phyloP scores from a whole-genome alignment of 2,797 vertebrate genomes.

The Uromys caudimaculatus region DNA sequence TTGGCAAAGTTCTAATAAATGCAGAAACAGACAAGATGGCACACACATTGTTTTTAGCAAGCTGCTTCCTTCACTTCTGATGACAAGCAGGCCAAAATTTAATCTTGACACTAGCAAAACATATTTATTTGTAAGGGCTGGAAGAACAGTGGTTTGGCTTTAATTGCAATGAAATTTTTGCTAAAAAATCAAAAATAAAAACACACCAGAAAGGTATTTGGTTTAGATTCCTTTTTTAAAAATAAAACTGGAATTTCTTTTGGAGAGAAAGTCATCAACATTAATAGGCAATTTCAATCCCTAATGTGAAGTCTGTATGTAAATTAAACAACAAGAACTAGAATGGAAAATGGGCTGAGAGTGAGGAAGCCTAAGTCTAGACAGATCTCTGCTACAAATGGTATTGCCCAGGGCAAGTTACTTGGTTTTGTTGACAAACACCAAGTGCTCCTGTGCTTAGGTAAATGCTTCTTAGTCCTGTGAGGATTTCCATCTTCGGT shows the following conservation, averaged over 20 bases:
- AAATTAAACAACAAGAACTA: constrained; percentile 55
- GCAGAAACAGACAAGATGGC: neutral
- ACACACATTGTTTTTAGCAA: neutral
- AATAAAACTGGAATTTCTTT: constrained; percentile 40
- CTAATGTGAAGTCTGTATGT: constrained; percentile 56
- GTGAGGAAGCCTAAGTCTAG: constrained; percentile 14
- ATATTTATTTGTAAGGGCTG: neutral
- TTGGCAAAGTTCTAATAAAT: neutral
- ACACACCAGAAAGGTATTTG: constrained; percentile 44
- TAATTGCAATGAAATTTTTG: constrained; percentile 56
- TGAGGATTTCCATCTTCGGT: neutral
- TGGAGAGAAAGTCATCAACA: neutral
- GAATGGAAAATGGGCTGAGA: neutral
- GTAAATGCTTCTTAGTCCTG: neutral
- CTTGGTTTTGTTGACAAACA: constrained; percentile 22
- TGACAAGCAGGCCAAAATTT: neutral
- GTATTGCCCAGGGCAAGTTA: neutral
- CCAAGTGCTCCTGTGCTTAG: neutral
- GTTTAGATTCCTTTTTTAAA: constrained; percentile 50
- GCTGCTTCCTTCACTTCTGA: neutral
- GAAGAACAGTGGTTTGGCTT: neutral
- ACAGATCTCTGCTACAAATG: neutral
- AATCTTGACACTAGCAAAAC: constrained; percentile 19
- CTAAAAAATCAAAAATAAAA: constrained; percentile 40
- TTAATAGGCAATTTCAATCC: neutral